These are phyloP conservation scores for Anastrepha ludens DNA, from an alignment of 1,140 invertebrate species.

Conservation along the genomic window DNA sequence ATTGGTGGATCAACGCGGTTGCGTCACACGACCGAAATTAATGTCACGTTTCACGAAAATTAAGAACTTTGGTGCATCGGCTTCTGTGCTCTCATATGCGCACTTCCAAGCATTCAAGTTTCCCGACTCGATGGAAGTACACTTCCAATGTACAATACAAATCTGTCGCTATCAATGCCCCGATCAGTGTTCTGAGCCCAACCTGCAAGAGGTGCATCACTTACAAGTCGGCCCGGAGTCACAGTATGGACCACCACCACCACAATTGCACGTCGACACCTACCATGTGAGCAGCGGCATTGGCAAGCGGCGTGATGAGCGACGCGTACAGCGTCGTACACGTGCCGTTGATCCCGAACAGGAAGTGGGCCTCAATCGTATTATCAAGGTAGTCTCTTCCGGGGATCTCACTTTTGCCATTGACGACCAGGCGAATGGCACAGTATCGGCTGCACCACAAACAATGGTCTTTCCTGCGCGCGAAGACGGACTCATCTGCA, in stretches of 20 bases:
- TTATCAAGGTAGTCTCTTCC: conserved; percentile 89
- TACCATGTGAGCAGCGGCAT: conserved; percentile 76
- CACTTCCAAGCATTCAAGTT: conserved; percentile 97
- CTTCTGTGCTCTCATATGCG: conserved; percentile 92
- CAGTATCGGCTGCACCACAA: conserved; percentile 76
- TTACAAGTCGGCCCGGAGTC: conserved; percentile 78
- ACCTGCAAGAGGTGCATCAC: conserved; percentile 76
- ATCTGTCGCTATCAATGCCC: conserved; percentile 95
- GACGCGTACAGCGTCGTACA: conserved; percentile 80
- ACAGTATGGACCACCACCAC: conserved; percentile 82
- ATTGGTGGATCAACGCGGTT: conserved; percentile 93
- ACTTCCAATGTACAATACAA: conserved; percentile 97
- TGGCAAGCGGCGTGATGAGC: conserved; percentile 83
- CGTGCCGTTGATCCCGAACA: conserved; percentile 80
- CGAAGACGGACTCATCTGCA: conserved; percentile 86
- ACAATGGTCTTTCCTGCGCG: conserved; percentile 82
- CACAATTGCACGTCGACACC: conserved; percentile 76
- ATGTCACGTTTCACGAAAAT: conserved; percentile 97
- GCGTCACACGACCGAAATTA: conserved; percentile 91
- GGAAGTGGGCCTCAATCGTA: conserved; percentile 87
- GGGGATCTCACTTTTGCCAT: conserved; percentile 89
- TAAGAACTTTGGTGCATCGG: conserved; percentile 94
- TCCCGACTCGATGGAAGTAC: conserved; percentile 96
- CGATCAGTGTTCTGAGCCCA: conserved; percentile 86
- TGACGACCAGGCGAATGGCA: conserved; percentile 78